These are phyloP conservation scores for Tipula confusa DNA, from an alignment of 2,888 invertebrate species.

Conservation along the genomic window DNA sequence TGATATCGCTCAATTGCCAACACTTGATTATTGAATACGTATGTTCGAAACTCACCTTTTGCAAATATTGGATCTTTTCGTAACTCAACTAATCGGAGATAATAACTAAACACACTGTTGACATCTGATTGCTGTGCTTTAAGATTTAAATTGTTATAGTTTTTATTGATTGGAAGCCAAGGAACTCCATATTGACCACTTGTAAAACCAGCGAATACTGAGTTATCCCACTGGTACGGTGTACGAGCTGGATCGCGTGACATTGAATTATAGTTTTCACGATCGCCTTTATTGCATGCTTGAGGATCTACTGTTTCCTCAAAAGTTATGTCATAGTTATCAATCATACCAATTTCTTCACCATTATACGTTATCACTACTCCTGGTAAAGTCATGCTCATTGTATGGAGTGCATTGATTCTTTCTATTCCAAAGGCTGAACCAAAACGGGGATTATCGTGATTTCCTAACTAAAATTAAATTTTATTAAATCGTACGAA, in stretches of 20 bases:
- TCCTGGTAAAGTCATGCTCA: constrained; percentile 77
- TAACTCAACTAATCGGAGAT: constrained; percentile 51
- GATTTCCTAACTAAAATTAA: constrained; percentile 55
- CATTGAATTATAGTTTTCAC: constrained; percentile 53
- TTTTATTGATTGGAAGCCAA: constrained; percentile 66
- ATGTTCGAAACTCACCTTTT: constrained; percentile 55
- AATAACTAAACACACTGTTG: constrained; percentile 55
- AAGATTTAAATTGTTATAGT: constrained; percentile 58
- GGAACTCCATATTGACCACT: constrained; percentile 50
- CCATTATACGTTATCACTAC: constrained; percentile 83
- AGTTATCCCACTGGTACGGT: constrained; percentile 73
- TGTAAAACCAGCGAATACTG: constrained; percentile 55
- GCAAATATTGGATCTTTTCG: constrained; percentile 48
- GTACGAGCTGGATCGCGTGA: constrained; percentile 72
- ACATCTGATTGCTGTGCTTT: constrained; percentile 49
- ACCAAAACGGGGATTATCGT: constrained; percentile 66
- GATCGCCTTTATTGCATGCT: constrained; percentile 60
- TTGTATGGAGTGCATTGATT: constrained; percentile 77
- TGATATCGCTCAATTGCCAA: neutral
- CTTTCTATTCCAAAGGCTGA: constrained; percentile 62
- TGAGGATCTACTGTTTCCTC: constrained; percentile 57
- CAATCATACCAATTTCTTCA: constrained; percentile 71
- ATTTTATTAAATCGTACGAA: neutral
- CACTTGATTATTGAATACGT: constrained; percentile 45
- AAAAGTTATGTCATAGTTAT: constrained; percentile 53